These are phyloP conservation scores for Chloebia gouldiae DNA, from an alignment of 2,113 vertebrate genomes.

Conservation along the genomic window DNA sequence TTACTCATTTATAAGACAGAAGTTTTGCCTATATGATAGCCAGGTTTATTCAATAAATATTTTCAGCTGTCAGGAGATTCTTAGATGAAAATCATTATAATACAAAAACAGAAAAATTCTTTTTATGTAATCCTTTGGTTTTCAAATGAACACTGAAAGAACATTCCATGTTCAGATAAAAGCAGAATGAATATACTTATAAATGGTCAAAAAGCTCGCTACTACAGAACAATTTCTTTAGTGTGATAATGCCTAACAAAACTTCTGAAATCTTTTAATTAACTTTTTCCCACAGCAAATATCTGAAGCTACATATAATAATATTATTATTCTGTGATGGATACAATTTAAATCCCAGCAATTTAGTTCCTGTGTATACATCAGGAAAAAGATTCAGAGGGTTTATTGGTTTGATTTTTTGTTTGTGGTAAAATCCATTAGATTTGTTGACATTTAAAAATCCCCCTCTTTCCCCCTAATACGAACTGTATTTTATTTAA, in stretches of 20 bases:
- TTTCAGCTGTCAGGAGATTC: not conserved
- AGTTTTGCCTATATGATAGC: not conserved
- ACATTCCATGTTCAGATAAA: not conserved
- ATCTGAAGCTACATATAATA: not conserved
- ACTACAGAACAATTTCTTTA: not conserved
- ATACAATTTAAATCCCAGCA: not conserved
- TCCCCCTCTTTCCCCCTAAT: accelerated
- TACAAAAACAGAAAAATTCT: not conserved
- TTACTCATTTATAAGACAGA: not conserved
- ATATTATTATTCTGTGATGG: not conserved
- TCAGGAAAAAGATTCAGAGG: not conserved
- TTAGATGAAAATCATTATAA: not conserved
- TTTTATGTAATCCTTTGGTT: not conserved
- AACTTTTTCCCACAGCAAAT: not conserved
- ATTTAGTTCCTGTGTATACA: not conserved
- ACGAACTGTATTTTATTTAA: not conserved
- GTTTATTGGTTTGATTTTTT: not conserved
- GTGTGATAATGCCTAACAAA: not conserved
- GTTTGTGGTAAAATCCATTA: not conserved
- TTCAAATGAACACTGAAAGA: conserved; percentile 2
- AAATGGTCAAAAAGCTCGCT: not conserved
- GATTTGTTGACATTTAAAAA: not conserved
- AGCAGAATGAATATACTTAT: not conserved
- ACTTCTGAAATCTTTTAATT: not conserved
- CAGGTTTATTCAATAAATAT: not conserved